These are phyloP conservation scores for Phyto melanocephala DNA, from an alignment of 2,888 invertebrate species.

Conservation along the genomic window DNA sequence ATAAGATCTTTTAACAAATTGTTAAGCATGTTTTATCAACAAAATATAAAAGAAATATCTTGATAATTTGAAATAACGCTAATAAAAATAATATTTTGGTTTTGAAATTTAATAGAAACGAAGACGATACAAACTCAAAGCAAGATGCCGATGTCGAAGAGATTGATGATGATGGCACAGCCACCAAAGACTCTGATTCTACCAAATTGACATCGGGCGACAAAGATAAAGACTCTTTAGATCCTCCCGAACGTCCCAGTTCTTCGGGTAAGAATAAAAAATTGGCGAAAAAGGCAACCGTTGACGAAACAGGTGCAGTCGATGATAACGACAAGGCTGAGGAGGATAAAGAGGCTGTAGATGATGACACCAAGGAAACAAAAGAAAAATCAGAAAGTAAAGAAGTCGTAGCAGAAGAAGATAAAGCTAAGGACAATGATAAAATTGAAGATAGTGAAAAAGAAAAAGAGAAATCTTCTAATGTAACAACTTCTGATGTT, in stretches of 20 bases:
- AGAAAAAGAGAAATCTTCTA: slow-evolving; percentile 22
- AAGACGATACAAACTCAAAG: slow-evolving; percentile 79
- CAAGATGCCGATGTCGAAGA: slow-evolving; percentile 78
- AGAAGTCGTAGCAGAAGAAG: slow-evolving; percentile 27
- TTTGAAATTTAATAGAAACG: slow-evolving; percentile 70
- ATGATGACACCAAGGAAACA: slow-evolving; percentile 57
- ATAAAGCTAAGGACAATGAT: slow-evolving; percentile 20
- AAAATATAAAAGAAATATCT: background rate
- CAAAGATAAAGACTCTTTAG: slow-evolving; percentile 76
- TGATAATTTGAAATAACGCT: background rate
- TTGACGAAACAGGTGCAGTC: slow-evolving; percentile 63
- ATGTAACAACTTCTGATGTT: slow-evolving; percentile 56
- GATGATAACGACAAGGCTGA: slow-evolving; percentile 59
- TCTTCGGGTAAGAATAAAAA: slow-evolving; percentile 78
- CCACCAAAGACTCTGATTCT: slow-evolving; percentile 79
- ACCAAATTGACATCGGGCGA: slow-evolving; percentile 75
- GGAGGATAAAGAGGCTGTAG: slow-evolving; percentile 56
- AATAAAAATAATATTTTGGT: background rate
- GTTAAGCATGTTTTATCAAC: slow-evolving; percentile 13
- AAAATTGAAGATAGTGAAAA: slow-evolving; percentile 35
- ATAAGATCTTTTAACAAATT: no score
- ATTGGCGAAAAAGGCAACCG: slow-evolving; percentile 69
- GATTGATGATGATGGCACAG: slow-evolving; percentile 78
- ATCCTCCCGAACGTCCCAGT: slow-evolving; percentile 78
- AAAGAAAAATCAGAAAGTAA: slow-evolving; percentile 64